A percentile compares a stretch with the other conserved stretches of the same genome.
These are phyloP conservation scores for Poeciliopsis turneri DNA, from an alignment of 2,797 vertebrate species.

Conservation along the genomic window DNA sequence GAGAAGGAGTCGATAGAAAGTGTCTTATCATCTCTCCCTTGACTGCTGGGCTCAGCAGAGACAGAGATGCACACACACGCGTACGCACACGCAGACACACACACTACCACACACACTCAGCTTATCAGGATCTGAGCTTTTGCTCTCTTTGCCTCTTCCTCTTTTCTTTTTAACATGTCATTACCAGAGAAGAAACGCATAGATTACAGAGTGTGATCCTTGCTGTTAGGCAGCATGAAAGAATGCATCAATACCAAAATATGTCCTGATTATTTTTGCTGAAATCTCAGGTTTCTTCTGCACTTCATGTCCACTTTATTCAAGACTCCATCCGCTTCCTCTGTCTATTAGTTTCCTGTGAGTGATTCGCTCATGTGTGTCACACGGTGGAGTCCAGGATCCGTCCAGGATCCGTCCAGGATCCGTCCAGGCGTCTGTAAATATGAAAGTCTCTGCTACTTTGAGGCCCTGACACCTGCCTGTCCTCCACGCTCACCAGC, in stretches of 20 bases:
- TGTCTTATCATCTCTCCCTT: constrained; percentile 78
- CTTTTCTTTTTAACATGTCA: constrained; percentile 29
- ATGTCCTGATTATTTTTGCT: constrained; percentile 4
- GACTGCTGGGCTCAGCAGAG: constrained; percentile 77
- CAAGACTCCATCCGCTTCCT: not conserved
- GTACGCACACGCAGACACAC: constrained; percentile 37
- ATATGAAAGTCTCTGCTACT: constrained; percentile 28
- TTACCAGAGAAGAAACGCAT: not conserved
- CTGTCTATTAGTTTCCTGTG: constrained; percentile 16
- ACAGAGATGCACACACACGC: constrained; percentile 44
- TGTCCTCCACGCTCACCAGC: constrained; percentile 13
- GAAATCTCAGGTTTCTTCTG: constrained; percentile 8
- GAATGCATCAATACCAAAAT: not conserved
- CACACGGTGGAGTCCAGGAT: constrained; percentile 8
- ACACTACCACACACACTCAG: constrained; percentile 14
- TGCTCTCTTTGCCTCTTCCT: constrained; percentile 50
- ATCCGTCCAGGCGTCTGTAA: constrained; percentile 22
- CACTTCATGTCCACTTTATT: constrained; percentile 3
- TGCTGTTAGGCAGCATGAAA: constrained; percentile 2
- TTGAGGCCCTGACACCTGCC: constrained; percentile 22
- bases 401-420: constrained; percentile 14
- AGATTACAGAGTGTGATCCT: not conserved
- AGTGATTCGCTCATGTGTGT: constrained; percentile 23
- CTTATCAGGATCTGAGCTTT: constrained; percentile 67
- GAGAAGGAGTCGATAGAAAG: constrained; percentile 72